Evolutionary conservation across 2,888 invertebrate genomes (phyloP), one percentile per base, ranked within the genome.

Genomic region (Drosophila gaucha): DNA sequence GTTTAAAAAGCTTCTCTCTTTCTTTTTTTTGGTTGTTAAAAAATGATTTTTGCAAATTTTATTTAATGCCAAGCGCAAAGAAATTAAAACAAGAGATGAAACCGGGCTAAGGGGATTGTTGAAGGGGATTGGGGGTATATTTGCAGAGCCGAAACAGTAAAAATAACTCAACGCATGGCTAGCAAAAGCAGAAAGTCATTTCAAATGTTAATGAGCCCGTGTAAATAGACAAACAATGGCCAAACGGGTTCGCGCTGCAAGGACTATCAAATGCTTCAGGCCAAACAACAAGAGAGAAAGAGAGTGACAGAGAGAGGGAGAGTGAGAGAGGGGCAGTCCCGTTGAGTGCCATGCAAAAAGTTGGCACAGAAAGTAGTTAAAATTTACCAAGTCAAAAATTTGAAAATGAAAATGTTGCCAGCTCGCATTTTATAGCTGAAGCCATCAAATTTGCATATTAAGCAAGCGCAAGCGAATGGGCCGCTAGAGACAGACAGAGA

Each of bases 191-290:
- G 69, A 85, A 87, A 87, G 83, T 83, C 83, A 85, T 87, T 85
- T 83, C 83, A 87, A 87, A 85, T 85, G 87, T 85, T 85, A 85
- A 85, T 85, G 84, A 85, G 84, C 80, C 85, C 79, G 83, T 82
- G 85, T 79, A 86, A 84, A 87, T 85, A 84, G 87, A 84, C 86
- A 87, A 86, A 83, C 83, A 83, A 86, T 82, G 86, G 78, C 65
- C 63, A 50, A 50, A 67, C 62, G 41, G 58, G 56, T 63, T 50
- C 30, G 16, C 44, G 44, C 44, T n/a, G n/a, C 38, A 56, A 58
- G 51, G 49, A 65, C 55, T 56, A 50, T 33, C 49, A 66, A 76
- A 49, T 60, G 73, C 75, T 54, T 16, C 47, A 35, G 75, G 71
- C 54, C 50, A 70, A 58, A 54, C n/a, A 62, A 26, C 59, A 62